Evolutionary conservation across 2,888 invertebrate species (phyloP).

Genomic region (Cheilosia vulpina): DNA sequence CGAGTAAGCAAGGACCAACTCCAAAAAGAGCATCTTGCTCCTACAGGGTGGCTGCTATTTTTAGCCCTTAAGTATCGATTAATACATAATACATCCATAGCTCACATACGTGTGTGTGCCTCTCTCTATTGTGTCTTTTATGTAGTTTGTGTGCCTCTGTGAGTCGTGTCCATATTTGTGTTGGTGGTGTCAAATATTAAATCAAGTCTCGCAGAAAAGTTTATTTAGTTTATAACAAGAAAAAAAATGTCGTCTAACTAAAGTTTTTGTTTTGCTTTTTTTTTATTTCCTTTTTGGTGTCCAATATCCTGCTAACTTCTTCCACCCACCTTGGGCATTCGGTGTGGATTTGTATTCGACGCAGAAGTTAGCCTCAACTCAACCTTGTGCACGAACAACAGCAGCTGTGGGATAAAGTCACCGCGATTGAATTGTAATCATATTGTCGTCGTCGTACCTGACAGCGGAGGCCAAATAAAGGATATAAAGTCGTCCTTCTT

Average conservation of each 20-base stretch:
- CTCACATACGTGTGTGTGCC: constrained; percentile 36
- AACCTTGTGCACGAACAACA: constrained; percentile 28
- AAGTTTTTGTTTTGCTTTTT: constrained; percentile 34
- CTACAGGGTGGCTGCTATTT: constrained; percentile 73
- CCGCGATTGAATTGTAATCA: constrained; percentile 49
- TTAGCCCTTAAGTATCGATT: constrained; percentile 70
- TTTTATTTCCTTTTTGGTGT: constrained; percentile 31
- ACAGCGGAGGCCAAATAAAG: constrained; percentile 46
- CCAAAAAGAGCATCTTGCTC: constrained; percentile 70
- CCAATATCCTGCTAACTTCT: constrained; percentile 12
- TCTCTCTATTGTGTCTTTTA: constrained; percentile 4
- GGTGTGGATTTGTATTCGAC: constrained; percentile 17
- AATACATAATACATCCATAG: constrained; percentile 68
- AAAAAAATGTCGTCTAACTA: constrained; percentile 13
- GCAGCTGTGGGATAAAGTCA: constrained; percentile 64
- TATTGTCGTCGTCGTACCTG: constrained; percentile 50
- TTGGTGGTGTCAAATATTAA: constrained; percentile 62
- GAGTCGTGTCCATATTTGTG: constrained; percentile 45
- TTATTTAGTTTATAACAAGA: constrained; percentile 25
- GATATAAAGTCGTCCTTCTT: constrained; percentile 38
- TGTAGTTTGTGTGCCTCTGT: constrained; percentile 15
- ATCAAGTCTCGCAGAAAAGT: constrained; percentile 37
- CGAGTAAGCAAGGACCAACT: constrained; percentile 18
- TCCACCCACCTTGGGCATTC: constrained; percentile 21
- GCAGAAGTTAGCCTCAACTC: constrained; percentile 44